Percentiles rank a stretch among this genome's conserved stretches.
These are phyloP conservation scores for Athene cunicularia DNA, from an alignment of 2,113 vertebrate genomes.

Conservation along the genomic window DNA sequence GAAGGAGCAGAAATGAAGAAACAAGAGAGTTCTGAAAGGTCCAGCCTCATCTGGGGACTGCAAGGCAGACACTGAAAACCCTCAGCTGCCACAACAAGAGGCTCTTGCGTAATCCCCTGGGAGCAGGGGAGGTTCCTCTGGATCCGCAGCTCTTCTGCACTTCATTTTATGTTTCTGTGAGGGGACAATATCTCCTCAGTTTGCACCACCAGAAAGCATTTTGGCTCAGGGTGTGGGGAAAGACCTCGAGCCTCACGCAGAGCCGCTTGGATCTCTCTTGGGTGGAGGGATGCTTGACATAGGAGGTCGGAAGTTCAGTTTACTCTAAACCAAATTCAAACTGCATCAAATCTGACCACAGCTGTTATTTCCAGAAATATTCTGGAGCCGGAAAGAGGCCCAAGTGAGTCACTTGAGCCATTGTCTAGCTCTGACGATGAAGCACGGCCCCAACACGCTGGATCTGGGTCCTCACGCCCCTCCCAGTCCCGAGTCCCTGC, in stretches of 20 bases:
- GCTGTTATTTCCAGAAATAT: slow-evolving; percentile 12
- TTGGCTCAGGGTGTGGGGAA: not conserved
- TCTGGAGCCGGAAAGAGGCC: not conserved
- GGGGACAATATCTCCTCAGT: not conserved
- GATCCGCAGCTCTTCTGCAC: not conserved
- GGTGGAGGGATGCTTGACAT: not conserved
- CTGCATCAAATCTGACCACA: not conserved
- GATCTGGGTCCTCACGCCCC: accelerated
- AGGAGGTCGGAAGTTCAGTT: not conserved
- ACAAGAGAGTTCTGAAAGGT: not conserved
- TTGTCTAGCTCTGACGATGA: not conserved
- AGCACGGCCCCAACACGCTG: not conserved
- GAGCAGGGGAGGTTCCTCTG: not conserved
- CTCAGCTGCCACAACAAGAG: accelerated
- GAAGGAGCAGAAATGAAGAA: not conserved
- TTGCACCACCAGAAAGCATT: too few relatives aligned
- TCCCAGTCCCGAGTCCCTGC: not conserved
- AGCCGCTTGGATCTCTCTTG: not conserved
- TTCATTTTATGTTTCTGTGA: too few relatives aligned
- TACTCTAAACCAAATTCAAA: not conserved
- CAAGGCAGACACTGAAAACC: not conserved
- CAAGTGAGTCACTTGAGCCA: not conserved
- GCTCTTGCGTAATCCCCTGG: not conserved
- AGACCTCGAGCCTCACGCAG: not conserved
- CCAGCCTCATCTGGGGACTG: not conserved